A percentile compares a stretch with the other conserved stretches of the same genome.
Conservation (phyloP, 92 coral and sea anemone species). For the Umimayanthus chanpuru region DNA sequence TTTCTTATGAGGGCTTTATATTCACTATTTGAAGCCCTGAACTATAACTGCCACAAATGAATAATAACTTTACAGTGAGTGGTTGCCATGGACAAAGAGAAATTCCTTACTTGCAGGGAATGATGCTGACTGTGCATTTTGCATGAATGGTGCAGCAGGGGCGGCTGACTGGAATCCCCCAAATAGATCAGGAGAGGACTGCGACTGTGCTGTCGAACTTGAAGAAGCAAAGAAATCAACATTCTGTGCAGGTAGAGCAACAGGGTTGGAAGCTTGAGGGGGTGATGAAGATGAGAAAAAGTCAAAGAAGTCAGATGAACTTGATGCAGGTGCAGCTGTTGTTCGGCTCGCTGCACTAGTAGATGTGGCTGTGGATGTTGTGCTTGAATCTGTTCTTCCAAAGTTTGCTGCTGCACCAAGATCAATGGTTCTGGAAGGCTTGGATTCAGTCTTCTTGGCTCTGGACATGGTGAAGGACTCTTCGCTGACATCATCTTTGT, state of each 20-base stretch:
- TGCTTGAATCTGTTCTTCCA: slow-evolving; percentile 44
- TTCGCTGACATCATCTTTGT: slow-evolving; percentile 65
- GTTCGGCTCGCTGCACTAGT: slow-evolving; percentile 36
- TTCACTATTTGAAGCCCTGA: no score
- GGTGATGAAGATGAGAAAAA: slow-evolving; percentile 65
- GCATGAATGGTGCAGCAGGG: slow-evolving; percentile 55
- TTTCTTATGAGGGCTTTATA: no score
- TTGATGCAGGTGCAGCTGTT: slow-evolving; percentile 51
- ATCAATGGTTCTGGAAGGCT: slow-evolving; percentile 76
- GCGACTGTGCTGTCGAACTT: not conserved
- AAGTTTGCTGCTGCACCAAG: slow-evolving; percentile 93
- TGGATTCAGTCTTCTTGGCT: slow-evolving; percentile 44
- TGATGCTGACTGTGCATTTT: slow-evolving; percentile 27
- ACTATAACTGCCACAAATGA: no score
- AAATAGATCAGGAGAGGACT: slow-evolving; percentile 57
- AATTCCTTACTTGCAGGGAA: slow-evolving; percentile 21
- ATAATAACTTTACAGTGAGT: no score
- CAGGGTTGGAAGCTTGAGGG: slow-evolving; percentile 27
- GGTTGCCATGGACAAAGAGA: not conserved
- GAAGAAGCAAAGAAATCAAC: slow-evolving; percentile 40
- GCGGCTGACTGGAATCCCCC: slow-evolving; percentile 77
- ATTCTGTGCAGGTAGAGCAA: slow-evolving; percentile 52
- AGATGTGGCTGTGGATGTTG: slow-evolving; percentile 27
- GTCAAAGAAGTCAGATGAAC: slow-evolving; percentile 80
- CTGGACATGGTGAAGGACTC: slow-evolving; percentile 58